These are phyloP conservation scores for Trichonephila clavipes DNA, from an alignment of 1,140 invertebrate species.

Conservation along the genomic window DNA sequence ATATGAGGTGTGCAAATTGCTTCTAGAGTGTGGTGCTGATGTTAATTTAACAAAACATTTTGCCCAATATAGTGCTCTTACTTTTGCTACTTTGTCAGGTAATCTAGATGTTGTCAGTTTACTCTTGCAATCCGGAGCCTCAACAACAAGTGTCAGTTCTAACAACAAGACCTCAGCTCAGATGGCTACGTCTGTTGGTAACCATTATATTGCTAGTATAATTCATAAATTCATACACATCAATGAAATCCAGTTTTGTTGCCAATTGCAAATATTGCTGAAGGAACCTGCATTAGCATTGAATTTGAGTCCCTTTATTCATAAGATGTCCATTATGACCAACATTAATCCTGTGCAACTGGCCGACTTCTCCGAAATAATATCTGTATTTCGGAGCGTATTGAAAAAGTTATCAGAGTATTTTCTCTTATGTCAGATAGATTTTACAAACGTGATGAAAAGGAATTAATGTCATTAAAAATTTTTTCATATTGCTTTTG, in stretches of 20 bases:
- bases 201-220: conserved; percentile 94
- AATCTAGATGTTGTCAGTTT: conserved; percentile 91
- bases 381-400: conserved; percentile 87
- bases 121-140: conserved; percentile 92
- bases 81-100: conserved; percentile 97
- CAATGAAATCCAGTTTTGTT: conserved; percentile 92
- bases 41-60: conserved; percentile 92
- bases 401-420: conserved; percentile 89
- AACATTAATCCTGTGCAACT: conserved; percentile 81
- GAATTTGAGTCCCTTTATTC: conserved; percentile 87
- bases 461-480: conserved; percentile 97
- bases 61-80: conserved; percentile 94
- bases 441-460: conserved; percentile 93
- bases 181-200: conserved; percentile 98
- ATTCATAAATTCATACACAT: conserved; percentile 97
- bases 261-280: conserved; percentile 89
- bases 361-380: conserved; percentile 77
- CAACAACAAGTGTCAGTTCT: conserved; percentile 88
- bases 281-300: conserved; percentile 89
- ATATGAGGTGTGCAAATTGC: conserved; percentile 91
- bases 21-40: conserved; percentile 96
- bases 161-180: conserved; percentile 95
- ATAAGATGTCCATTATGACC: conserved; percentile 92
- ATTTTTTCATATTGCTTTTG: conserved; percentile 91
- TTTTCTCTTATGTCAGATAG: conserved; percentile 91